These are phyloP conservation scores for Drosophila trapezifrons DNA, from an alignment of 1,140 invertebrate species.

Conservation along the genomic window DNA sequence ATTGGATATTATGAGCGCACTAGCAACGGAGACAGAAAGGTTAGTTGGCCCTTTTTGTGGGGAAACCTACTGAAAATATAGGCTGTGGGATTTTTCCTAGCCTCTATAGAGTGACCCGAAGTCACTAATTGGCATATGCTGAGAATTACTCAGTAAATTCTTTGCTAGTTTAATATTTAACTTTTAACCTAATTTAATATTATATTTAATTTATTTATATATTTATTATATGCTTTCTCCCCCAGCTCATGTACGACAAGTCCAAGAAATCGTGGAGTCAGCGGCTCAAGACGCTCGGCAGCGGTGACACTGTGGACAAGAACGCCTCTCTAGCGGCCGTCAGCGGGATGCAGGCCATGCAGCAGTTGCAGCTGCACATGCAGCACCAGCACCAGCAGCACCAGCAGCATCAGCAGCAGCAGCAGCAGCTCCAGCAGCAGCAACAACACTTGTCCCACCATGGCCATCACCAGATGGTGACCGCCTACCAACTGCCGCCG, in stretches of 20 bases:
- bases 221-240: conserved; percentile 31
- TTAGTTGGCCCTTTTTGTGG: conserved; percentile 8
- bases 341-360: conserved; percentile 70
- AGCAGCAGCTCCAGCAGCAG: conserved; percentile 53
- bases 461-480: conserved; percentile 56
- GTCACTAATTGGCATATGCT: too few species aligned
- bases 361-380: conserved; percentile 70
- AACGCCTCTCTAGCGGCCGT: conserved; percentile 59
- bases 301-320: conserved; percentile 75
- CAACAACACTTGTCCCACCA: conserved; percentile 57
- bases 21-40: conserved; percentile 63
- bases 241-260: conserved; percentile 83
- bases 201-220: conserved; percentile 2
- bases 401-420: conserved; percentile 40
- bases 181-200: too few species aligned
- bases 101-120: too few species aligned
- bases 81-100: too few species aligned
- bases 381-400: conserved; percentile 56
- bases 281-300: conserved; percentile 82
- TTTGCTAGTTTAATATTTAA: background rate
- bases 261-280: conserved; percentile 85
- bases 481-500: conserved; percentile 63
- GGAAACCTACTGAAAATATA: background rate
- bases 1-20: conserved; percentile 79
- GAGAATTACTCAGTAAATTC: background rate